Evolutionary conservation across 2,888 invertebrate species (phyloP).

Genomic region (Orthonychiurus folsomi): DNA sequence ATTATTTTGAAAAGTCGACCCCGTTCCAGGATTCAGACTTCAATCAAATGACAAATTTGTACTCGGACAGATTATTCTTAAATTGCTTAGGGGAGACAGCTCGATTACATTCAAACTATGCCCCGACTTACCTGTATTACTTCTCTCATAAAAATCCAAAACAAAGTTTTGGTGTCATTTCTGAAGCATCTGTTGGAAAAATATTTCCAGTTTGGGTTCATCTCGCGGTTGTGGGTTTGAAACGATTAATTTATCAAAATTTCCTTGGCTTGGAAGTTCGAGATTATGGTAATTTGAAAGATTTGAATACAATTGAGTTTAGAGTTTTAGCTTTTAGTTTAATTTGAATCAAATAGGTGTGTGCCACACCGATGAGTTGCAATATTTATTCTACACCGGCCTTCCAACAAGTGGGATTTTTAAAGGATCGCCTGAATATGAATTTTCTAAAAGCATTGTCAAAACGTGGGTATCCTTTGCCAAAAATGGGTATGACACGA

Average conservation of each 20-base stretch:
- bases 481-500: background rate
- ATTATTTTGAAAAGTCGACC: background rate
- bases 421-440: background rate
- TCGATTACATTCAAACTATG: background rate
- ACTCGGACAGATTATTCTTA: background rate
- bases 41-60: background rate
- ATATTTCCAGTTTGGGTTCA: background rate
- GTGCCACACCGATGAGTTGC: background rate
- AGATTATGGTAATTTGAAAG: background rate
- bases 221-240: background rate
- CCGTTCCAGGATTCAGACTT: background rate
- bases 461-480: background rate
- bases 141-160: background rate
- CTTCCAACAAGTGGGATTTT: background rate
- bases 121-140: background rate
- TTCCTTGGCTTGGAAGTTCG: background rate
- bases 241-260: background rate
- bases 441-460: background rate
- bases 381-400: background rate
- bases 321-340: too few species aligned
- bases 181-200: background rate
- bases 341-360: too few species aligned
- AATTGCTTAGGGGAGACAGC: background rate
- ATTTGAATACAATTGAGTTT: too few species aligned
- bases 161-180: background rate